Conservation (phyloP, 2,113 vertebrate species). For the Chamaetylas fuelleborni region DNA sequence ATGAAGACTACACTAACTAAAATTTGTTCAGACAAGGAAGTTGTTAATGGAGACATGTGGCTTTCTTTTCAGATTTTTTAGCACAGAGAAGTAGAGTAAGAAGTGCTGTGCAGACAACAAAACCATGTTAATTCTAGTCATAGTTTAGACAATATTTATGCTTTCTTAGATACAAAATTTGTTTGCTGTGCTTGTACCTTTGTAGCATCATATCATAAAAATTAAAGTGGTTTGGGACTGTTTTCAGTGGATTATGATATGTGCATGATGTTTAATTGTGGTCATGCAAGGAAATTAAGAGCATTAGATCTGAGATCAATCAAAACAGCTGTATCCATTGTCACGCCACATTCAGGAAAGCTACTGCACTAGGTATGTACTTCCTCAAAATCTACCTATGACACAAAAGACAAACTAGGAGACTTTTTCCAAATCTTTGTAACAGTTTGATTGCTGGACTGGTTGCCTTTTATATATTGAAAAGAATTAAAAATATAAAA, state of each 20-base stretch:
- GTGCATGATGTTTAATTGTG: background rate
- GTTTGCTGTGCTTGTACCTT: background rate
- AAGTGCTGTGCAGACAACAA: background rate
- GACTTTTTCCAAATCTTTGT: background rate
- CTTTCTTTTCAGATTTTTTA: background rate
- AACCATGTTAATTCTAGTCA: background rate
- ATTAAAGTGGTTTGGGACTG: background rate
- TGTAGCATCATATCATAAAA: background rate
- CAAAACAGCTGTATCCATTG: background rate
- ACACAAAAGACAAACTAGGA: background rate
- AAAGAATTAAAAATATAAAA: background rate
- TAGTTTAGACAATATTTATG: background rate
- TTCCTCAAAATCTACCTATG: too few species aligned
- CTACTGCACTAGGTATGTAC: rapidly evolving
- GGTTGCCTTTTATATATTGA: background rate
- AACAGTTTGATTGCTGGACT: background rate
- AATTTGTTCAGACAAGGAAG: background rate
- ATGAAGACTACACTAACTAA: background rate
- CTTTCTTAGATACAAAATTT: background rate
- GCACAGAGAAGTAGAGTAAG: background rate
- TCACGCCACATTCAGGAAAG: background rate
- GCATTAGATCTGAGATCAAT: background rate
- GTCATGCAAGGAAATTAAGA: background rate
- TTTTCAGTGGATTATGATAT: background rate
- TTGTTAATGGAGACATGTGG: background rate